Percentiles rank a stretch among this genome's conserved stretches.
These are phyloP conservation scores for Cephus sareptanus DNA, from an alignment of 2,888 invertebrate genomes.

Conservation along the genomic window DNA sequence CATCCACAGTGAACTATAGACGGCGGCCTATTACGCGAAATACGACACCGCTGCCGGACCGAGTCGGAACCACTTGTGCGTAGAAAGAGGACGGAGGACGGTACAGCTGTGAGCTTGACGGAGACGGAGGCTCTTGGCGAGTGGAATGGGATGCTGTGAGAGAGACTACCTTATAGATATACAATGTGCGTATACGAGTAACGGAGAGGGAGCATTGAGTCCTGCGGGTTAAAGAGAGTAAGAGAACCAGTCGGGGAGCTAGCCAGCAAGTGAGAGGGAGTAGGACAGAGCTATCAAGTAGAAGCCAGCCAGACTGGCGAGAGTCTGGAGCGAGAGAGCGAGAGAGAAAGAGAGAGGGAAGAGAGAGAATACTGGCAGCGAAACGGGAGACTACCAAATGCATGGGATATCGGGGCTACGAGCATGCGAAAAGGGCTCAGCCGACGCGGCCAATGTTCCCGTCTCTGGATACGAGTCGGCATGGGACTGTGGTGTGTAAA, in stretches of 20 bases:
- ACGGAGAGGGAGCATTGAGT: not conserved
- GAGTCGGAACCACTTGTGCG: slow-evolving; percentile 51
- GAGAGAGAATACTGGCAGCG: slow-evolving; percentile 20
- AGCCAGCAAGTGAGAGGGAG: not conserved
- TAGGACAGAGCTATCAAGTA: not conserved
- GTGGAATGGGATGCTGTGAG: slow-evolving; percentile 23
- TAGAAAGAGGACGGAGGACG: slow-evolving; percentile 27
- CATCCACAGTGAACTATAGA: slow-evolving; percentile 37
- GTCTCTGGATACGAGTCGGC: slow-evolving; percentile 44
- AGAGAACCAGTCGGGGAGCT: slow-evolving; percentile 4
- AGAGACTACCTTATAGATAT: not conserved
- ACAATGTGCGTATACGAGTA: not conserved
- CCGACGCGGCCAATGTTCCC: slow-evolving; percentile 30
- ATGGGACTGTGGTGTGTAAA: slow-evolving; percentile 49
- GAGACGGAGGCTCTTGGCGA: slow-evolving; percentile 27
- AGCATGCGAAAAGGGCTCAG: slow-evolving; percentile 9
- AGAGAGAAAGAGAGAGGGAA: slow-evolving; percentile 16
- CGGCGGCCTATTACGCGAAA: slow-evolving; percentile 57
- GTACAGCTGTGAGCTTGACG: slow-evolving; percentile 17
- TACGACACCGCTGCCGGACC: slow-evolving; percentile 55
- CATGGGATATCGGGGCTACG: slow-evolving; percentile 43
- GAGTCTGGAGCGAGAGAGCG: slow-evolving; percentile 1
- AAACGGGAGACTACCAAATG: slow-evolving; percentile 46
- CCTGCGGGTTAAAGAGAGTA: not conserved
- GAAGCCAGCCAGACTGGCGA: slow-evolving; percentile 1